Base-by-base conservation (phyloP, 2,888 invertebrate species). In the Tetranychus truncatus region DNA sequence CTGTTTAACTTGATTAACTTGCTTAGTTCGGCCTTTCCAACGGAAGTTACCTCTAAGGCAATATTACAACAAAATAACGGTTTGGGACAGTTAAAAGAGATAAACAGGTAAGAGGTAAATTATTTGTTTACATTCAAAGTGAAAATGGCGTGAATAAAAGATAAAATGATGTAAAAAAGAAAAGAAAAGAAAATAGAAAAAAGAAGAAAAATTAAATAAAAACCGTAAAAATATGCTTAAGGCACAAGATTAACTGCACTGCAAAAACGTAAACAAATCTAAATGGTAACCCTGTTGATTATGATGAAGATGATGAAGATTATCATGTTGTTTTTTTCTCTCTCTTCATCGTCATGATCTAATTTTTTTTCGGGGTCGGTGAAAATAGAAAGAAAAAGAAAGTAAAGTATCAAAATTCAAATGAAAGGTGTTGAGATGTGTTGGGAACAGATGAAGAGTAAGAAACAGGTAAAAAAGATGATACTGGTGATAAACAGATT, bases 301-400 rank as follows among this genome's bases (percentile, higher is more conserved):
- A 55, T 55, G 55, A 55, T 55, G 55, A 55, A 55, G 55, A 55
- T 55, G 55, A 55, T 55, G 55, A 15, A 9, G 55, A 55, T 55
- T 55, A 55, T 15, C 15, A 55, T 55, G 55, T 34, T 34, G 5
- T 34, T 34, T 34, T 34, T 5, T 24, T 24, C 24, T 24, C 24
- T 24, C 24, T 24, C 24, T 34, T 34, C 34, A 34, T 34, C 34
- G 34, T 34, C 34, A 55, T 55, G 55, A 55, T 55, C 55, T 55
- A 55, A 55, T 6, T 55, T 55, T 8, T 46, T 55, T 55, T 55
- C 55, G 20, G 20, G 69, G 20, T 69, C 9, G 69, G 21, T 20
- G 34, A 24, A 69, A 24, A 69, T 18, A 69, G 67, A 67, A n/a
- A 67, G 67, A 67, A n/a, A 67, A n/a, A 67, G 67, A 67, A 9